Base-by-base conservation (phyloP, 2,113 vertebrate genomes). In the Peucedramus taeniatus region DNA sequence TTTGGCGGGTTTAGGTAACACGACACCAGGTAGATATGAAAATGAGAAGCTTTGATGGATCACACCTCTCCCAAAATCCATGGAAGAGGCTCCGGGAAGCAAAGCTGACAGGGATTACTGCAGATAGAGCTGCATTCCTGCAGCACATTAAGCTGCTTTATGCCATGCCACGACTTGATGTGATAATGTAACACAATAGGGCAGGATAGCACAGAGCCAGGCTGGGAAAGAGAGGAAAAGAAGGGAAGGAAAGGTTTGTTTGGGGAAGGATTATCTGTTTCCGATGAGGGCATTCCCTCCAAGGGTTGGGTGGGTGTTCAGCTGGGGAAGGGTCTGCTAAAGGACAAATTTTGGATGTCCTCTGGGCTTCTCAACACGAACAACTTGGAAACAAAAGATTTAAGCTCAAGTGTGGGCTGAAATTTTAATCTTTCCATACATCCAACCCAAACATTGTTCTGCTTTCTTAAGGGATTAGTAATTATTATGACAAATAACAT, bases 401-500 rank as follows among this genome's bases (percentile, higher is more conserved):
- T 49, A 37, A 82, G 27, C 47, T 50, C 56, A 56, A 94, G 79
- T 6, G 61, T 6, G 14, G 76, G 87, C 60, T 93, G 72, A 96
- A 86, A 37, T 86, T 75, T 92, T 97, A 83, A 85, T 94, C 93
- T 94, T 53, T 37, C 68, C 2, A 0, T 49, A 63, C 50, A 51
- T 94, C 95, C 97, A 97, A 89, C 63, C 49, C 84, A 97, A 97
- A 97, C 92, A 96, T 37, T 81, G 92, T 85, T 93, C 89, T 94
- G 96, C 87, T 97, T 97, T 97, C 93, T 87, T 96, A 96, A 97
- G 86, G 95, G 94, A 97, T 97, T 97, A 97, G 93, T 26, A 84
- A 53, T 97, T 97, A 95, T 97, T 97, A 95, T 97, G 94, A 96
- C 74, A 96, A 97, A 97, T 96, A 96, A 96, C 96, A 97, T 87